Evolutionary conservation across 2,797 vertebrate genomes (phyloP).

Genomic region (Chelonia mydas): DNA sequence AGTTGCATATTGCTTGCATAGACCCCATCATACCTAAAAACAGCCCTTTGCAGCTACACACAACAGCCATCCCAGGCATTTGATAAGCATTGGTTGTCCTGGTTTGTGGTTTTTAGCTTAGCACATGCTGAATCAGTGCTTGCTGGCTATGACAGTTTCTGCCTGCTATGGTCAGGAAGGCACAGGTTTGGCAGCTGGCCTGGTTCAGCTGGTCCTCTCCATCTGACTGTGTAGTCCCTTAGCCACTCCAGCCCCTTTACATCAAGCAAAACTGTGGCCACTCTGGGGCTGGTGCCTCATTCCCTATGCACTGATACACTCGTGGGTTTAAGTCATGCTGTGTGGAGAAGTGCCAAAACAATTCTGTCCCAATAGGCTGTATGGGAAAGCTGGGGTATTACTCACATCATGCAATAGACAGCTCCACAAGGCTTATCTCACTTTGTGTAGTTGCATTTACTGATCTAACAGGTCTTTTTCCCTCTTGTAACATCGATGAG

Average conservation of each 20-base stretch:
- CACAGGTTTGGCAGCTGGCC: neutral
- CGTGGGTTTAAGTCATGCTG: neutral
- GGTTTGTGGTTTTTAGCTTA: neutral
- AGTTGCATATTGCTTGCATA: too few species aligned
- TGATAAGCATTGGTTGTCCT: constrained; percentile 17
- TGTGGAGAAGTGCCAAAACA: neutral
- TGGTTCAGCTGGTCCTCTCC: neutral
- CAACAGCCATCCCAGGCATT: neutral
- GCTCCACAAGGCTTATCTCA: neutral
- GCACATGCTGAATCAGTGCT: constrained; percentile 19
- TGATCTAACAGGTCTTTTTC: neutral
- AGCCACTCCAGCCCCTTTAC: neutral
- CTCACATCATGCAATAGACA: neutral
- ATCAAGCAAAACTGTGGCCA: constrained; percentile 34
- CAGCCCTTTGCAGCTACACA: neutral
- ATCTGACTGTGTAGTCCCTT: neutral
- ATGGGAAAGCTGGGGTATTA: neutral
- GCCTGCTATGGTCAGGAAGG: neutral
- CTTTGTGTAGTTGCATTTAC: neutral
- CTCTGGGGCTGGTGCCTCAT: constrained; percentile 30
- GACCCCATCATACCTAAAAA: neutral
- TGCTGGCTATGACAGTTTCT: neutral
- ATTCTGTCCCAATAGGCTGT: neutral
- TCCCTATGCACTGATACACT: neutral
- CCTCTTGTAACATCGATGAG: neutral